phyloP scores from a whole-genome alignment of 2,797 vertebrate species.

The Oceanodroma leucorhoa region DNA sequence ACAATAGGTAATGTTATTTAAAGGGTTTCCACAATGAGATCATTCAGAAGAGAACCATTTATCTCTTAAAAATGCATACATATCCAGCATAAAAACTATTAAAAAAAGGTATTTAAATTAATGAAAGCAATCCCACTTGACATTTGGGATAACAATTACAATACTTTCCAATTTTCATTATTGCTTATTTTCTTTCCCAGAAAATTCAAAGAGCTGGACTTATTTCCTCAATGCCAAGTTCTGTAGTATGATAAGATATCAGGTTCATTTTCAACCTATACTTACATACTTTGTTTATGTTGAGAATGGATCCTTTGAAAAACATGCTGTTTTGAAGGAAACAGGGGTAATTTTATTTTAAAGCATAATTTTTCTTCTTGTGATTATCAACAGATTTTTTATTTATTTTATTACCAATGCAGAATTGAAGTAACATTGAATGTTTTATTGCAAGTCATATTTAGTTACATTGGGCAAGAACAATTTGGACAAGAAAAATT shows the following conservation, averaged over 20 bases:
- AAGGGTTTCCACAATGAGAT: not conserved
- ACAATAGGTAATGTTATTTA: not conserved
- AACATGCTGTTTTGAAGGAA: not conserved
- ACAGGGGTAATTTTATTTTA: not conserved
- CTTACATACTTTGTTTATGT: not conserved
- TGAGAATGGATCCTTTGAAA: not conserved
- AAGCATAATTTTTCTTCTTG: not conserved
- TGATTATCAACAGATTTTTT: not conserved
- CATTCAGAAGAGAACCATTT: not conserved
- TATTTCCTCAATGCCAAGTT: not conserved
- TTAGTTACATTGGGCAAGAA: not conserved
- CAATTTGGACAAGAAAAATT: not conserved
- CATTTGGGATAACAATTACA: slow-evolving; percentile 46
- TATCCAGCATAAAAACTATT: not conserved
- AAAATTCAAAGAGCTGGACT: not conserved
- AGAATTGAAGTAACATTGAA: not conserved
- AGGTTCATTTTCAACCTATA: not conserved
- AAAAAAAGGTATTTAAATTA: slow-evolving; percentile 33
- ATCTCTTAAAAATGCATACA: not conserved
- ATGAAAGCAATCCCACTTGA: slow-evolving; percentile 19
- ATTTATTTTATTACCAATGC: not conserved
- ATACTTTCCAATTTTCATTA: slow-evolving; percentile 11
- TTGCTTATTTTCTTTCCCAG: slow-evolving; percentile 17
- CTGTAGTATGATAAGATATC: not conserved
- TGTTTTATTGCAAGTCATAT: not conserved